Evolutionary conservation across 2,888 invertebrate species (phyloP), one percentile per base, ranked within the genome.

Genomic region (Eucera pruinosa): DNA sequence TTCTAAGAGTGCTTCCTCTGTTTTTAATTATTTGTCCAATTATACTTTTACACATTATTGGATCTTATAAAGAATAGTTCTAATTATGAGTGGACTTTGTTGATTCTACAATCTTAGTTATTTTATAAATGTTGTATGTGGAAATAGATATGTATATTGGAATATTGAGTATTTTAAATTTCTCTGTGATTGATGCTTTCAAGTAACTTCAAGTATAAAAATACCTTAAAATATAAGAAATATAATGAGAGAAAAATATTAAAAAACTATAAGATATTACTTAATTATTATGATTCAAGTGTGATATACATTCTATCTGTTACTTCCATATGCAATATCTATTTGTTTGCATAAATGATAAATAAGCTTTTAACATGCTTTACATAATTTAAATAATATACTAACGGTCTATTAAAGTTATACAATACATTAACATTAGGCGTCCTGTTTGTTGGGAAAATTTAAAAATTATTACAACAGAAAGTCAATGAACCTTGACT

Each of bases 351-450:
- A 85, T 74, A 85, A 66, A 58, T 70, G 58, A 62, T 55, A 70
- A 69, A 62, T 55, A 70, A 69, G 85, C 85, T 85, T 83, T 33
- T 71, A 75, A 72, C 77, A 72, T 61, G 85, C 84, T 85, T 85
- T 18, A 70, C 15, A 76, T 67, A 78, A 64, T 70, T 79, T 77
- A 79, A 67, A 72, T 79, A 77, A 74, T 60, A 52, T 68, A 81
- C 65, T 82, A 75, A 81, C 67, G 68, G 52, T 73, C 45, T 62
- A 73, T 64, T 54, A 67, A 73, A 67, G 58, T 71, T 68, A 80
- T 64, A 71, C 58, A 68, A 66, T 74, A 80, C 62, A 84, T 76
- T 84, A 84, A 84, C 78, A 72, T 58, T 65, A 82, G 78, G 69
- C 72, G 76, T 72, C 61, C 76, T 82, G 74, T 80, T 84, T 84